Evolutionary conservation across 1,140 invertebrate genomes (phyloP), one percentile per base, ranked within the genome.

Genomic region (Neomicropteryx cornuta): DNA sequence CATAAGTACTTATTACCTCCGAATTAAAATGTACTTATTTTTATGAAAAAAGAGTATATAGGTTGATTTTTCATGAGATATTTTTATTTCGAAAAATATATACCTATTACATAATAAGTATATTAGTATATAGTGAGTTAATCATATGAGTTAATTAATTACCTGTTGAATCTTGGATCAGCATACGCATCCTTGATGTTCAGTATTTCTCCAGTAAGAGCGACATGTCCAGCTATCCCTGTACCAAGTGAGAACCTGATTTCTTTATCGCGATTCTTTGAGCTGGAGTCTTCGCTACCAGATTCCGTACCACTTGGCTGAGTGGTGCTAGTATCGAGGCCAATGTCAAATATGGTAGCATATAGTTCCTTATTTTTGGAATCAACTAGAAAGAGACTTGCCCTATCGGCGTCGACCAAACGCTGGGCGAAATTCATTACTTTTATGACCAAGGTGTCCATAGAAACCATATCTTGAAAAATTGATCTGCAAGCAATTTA

Each of bases 391-490:
- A 88, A 87, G 13, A 88, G 58, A 0, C 83, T 86, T 0, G 83
- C 82, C 38, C 85, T 56, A 55, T 91, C 87, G 0, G 86, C 86
- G 48, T 82, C 76, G 1, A 89, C 85, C 4, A 91, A 60, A 36
- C 75, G 70, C 56, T 87, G 82, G 0, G 83, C 83, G 55, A 82
- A 85, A 52, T 83, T 81, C 73, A 90, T 79, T 31, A 90, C 81
- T 56, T 84, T 86, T 56, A 84, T 79, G 11, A 90, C 85, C 1
- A 89, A 67, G 17, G 73, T 71, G 49, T 89, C 85, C 71, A 89
- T 81, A 43, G 79, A 84, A 23, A 86, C 76, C 72, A 90, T 88
- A 47, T 89, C 83, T 71, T 87, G 83, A 52, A 81, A 80, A 49
- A 80, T 76, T 10, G 74, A 75, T 52, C 77, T 79, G 50, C 22